Conservation (phyloP, 2,113 vertebrate genomes). For the Cyanistes caeruleus region DNA sequence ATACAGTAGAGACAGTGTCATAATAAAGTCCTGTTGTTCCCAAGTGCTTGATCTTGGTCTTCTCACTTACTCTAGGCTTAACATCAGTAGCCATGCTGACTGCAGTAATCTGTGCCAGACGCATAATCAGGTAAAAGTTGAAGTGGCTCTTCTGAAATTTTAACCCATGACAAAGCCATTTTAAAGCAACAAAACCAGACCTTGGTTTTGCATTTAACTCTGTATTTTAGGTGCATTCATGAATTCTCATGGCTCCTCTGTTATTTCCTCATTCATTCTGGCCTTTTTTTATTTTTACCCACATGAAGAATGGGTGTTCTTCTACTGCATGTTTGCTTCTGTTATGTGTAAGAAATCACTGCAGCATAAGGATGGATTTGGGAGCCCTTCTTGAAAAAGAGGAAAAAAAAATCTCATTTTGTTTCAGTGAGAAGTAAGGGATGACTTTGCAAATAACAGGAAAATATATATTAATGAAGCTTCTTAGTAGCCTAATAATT, state of each 20-base stretch:
- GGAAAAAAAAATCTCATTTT: background rate
- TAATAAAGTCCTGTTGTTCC: background rate
- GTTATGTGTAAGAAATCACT: background rate
- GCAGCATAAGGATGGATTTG: background rate
- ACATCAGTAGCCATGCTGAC: background rate
- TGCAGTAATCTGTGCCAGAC: background rate
- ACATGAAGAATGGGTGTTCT: background rate
- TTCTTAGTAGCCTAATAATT: background rate
- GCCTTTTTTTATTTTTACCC: background rate
- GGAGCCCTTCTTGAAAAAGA: background rate
- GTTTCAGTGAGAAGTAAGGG: background rate
- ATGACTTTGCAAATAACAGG: background rate
- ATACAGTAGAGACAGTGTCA: background rate
- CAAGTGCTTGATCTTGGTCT: background rate
- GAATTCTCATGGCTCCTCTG: background rate
- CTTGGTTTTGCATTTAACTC: background rate
- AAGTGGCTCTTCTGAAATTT: background rate
- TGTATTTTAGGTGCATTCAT: background rate
- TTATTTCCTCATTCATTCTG: background rate
- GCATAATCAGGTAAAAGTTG: background rate
- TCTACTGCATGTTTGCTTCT: background rate
- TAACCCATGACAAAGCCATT: background rate
- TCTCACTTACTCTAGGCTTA: background rate
- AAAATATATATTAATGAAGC: background rate
- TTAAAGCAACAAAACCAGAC: background rate